These are phyloP conservation scores for Parnassius orleans DNA, from an alignment of 2,888 invertebrate species.

Conservation along the genomic window DNA sequence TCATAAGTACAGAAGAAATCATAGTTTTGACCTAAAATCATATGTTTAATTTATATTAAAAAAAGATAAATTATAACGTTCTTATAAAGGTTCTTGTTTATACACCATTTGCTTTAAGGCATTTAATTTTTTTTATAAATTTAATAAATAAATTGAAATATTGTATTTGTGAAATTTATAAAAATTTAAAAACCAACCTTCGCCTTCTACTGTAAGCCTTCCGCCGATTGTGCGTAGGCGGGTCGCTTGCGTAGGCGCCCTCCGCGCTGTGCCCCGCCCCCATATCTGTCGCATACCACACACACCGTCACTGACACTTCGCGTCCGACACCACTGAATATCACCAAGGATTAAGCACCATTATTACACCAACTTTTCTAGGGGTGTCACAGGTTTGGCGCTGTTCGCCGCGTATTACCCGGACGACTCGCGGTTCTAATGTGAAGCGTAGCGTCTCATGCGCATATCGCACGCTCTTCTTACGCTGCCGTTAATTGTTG, in stretches of 20 bases:
- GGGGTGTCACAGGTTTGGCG: constrained; percentile 45
- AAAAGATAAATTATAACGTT: too few species aligned
- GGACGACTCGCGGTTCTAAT: constrained; percentile 68
- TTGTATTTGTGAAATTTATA: not conserved
- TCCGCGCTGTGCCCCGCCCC: constrained; percentile 78
- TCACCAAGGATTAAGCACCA: constrained; percentile 29
- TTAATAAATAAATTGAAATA: too few species aligned
- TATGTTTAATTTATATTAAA: too few species aligned
- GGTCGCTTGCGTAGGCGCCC: constrained; percentile 75
- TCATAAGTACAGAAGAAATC: too few species aligned
- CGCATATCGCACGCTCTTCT: constrained; percentile 59
- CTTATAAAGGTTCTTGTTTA: too few species aligned
- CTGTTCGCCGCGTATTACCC: constrained; percentile 59
- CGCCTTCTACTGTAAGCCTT: constrained; percentile 67
- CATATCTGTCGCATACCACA: constrained; percentile 74
- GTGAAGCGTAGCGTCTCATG: constrained; percentile 74
- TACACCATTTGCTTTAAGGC: too few species aligned
- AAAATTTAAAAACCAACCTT: constrained; percentile 53
- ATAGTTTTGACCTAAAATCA: too few species aligned
- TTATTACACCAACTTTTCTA: constrained; percentile 5
- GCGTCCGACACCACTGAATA: constrained; percentile 56
- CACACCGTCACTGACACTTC: constrained; percentile 67
- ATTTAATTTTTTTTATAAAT: too few species aligned
- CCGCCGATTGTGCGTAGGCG: constrained; percentile 68
- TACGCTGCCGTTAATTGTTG: constrained; percentile 59